Evolutionary conservation across 2,113 vertebrate genomes (phyloP).

Genomic region (Calyptomena viridis): DNA sequence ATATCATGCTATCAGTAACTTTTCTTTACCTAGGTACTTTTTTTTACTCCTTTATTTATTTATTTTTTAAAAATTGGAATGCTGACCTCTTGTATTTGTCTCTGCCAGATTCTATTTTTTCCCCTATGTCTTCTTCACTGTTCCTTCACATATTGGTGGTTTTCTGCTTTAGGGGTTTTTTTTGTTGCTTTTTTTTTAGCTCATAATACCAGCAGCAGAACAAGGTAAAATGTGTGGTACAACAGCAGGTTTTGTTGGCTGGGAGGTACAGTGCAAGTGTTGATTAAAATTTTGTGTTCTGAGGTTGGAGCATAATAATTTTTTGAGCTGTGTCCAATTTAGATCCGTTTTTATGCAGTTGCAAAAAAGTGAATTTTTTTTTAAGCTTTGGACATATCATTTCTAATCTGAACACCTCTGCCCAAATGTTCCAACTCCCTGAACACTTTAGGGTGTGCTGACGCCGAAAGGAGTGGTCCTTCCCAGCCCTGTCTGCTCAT

Average conservation of each 20-base stretch:
- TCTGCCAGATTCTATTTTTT: background rate
- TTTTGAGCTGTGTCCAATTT: background rate
- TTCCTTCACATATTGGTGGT: background rate
- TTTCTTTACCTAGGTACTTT: background rate
- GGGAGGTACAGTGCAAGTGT: background rate
- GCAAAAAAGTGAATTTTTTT: background rate
- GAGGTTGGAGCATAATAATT: background rate
- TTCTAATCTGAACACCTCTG: background rate
- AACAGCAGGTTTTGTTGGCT: background rate
- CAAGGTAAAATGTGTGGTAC: background rate
- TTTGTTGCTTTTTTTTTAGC: background rate
- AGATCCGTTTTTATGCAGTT: background rate
- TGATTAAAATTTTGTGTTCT: background rate
- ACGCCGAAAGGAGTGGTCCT: background rate
- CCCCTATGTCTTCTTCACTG: background rate
- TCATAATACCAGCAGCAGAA: background rate
- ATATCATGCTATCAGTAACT: background rate
- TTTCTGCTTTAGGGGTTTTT: background rate
- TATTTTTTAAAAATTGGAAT: background rate
- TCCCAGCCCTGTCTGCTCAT: background rate
- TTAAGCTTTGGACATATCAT: fast-evolving
- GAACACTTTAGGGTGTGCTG: background rate
- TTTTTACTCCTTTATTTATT: background rate
- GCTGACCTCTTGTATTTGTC: background rate
- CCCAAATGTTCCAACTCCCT: background rate